These are phyloP conservation scores for Loxodonta africana DNA, from an alignment of 2,113 vertebrate species.

Conservation along the genomic window DNA sequence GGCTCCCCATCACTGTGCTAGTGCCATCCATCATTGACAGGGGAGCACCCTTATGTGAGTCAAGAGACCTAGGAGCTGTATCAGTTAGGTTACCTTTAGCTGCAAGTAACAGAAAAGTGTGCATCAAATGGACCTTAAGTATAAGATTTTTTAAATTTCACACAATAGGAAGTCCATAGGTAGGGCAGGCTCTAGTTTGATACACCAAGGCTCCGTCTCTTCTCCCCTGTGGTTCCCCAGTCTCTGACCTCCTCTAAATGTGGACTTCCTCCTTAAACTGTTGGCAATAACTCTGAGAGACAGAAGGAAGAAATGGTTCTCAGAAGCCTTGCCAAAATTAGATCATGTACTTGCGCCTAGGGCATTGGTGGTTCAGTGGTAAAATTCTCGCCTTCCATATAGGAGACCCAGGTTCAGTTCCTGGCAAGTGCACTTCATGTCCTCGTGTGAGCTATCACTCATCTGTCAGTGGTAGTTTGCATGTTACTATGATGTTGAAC, in stretches of 20 bases:
- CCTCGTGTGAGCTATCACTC: not conserved
- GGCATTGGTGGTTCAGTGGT: not conserved
- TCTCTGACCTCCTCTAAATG: not conserved
- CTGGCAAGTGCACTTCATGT: not conserved
- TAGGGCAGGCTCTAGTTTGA: not conserved
- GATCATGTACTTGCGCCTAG: not conserved
- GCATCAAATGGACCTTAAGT: not conserved
- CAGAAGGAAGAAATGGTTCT: conserved; percentile 20
- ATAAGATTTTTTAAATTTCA: not conserved
- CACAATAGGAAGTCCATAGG: not conserved
- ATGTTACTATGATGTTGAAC: not conserved
- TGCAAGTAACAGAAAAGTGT: conserved; percentile 19
- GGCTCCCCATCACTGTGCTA: not conserved
- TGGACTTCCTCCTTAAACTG: not conserved
- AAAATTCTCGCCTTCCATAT: not conserved
- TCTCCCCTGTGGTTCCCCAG: not conserved
- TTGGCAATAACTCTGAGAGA: not conserved
- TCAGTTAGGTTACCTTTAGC: not conserved
- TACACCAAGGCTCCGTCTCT: not conserved
- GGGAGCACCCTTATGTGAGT: not conserved
- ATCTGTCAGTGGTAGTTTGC: not conserved
- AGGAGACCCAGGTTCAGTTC: not conserved
- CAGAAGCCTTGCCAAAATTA: conserved; percentile 33
- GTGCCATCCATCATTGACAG: not conserved
- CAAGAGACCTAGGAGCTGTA: not conserved